Evolutionary conservation across 2,797 vertebrate genomes (phyloP).

Genomic region (Acrossocheilus wenchowensis): DNA sequence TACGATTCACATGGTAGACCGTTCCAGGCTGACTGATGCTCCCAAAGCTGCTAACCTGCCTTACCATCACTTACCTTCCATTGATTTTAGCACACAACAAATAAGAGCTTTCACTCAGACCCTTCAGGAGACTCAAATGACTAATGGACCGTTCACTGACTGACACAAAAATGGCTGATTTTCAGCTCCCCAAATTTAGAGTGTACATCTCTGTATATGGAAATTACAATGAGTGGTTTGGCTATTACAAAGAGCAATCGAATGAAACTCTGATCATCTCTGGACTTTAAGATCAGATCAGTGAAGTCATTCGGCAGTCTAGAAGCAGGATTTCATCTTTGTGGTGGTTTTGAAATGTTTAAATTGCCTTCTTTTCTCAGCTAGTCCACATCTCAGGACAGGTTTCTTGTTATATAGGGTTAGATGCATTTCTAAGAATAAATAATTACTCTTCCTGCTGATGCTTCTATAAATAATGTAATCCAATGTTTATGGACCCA

Average conservation of each 20-base stretch:
- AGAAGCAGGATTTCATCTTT: neutral
- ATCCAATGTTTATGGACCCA: neutral
- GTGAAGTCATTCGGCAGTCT: neutral
- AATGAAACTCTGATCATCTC: neutral
- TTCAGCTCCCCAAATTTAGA: neutral
- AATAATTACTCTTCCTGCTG: neutral
- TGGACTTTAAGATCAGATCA: neutral
- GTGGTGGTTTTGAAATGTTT: neutral
- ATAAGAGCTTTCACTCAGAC: slow-evolving; percentile 33
- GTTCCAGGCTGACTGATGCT: slow-evolving; percentile 58
- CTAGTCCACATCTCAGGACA: neutral
- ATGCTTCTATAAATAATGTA: neutral
- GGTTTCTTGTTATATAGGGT: neutral
- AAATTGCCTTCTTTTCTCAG: neutral
- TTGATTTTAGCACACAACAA: slow-evolving; percentile 47
- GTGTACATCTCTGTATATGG: neutral
- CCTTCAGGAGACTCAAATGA: neutral
- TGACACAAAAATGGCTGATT: neutral
- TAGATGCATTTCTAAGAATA: neutral
- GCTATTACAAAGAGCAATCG: neutral
- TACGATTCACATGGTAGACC: slow-evolving; percentile 55
- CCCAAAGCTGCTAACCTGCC: slow-evolving; percentile 50
- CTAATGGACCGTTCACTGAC: neutral
- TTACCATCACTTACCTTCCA: slow-evolving; percentile 43
- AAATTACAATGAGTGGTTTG: neutral